Evolutionary conservation across 2,113 vertebrate genomes (phyloP), one percentile per base, ranked within the genome.

Genomic region (Nothocercus julius): DNA sequence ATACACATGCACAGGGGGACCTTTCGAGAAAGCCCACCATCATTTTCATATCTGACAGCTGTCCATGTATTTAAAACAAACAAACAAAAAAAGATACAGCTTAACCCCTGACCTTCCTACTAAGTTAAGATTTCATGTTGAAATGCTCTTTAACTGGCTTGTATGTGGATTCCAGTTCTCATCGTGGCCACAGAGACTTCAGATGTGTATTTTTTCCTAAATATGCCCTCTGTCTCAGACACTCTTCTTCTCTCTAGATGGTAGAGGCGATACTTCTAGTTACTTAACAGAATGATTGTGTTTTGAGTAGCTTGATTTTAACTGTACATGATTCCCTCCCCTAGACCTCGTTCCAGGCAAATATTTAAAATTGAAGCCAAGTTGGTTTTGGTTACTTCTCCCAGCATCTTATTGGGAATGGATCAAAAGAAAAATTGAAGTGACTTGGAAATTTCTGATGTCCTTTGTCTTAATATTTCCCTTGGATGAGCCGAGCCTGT

Each of bases 91-190:
- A 92, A 94, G 54, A 91, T 82, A 89, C 95, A 95, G 96, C 96
- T 97, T 96, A 87, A 94, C 89, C 90, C 95, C 88, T 58, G 82
- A 82, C 91, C 88, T 94, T 95, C 96, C 93, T 93, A 90, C 95
- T 94, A 91, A 91, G 91, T 96, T 96, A 95, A 96, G 96, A 96
- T 96, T 93, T 93, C 96, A 95, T 96, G 92, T 96, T 93, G 93
- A 92, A 92, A 96, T 80, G 89, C 94, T 96, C 90, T 92, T 92
- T 91, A 96, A 93, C 95, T 95, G 95, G 93, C 92, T 95, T 92
- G 96, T 95, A 88, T 94, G 95, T 97, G 97, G 96, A 96, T 96
- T 95, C 95, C 84, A 92, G 92, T 97, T 96, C 97, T 95, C 95
- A 89, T 93, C 92, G 94, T 90, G 92, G 95, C 96, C 95, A 90